Evolutionary conservation across 2,888 invertebrate species (phyloP), one percentile per base, ranked within the genome.

Genomic region (Archips crataeganus): DNA sequence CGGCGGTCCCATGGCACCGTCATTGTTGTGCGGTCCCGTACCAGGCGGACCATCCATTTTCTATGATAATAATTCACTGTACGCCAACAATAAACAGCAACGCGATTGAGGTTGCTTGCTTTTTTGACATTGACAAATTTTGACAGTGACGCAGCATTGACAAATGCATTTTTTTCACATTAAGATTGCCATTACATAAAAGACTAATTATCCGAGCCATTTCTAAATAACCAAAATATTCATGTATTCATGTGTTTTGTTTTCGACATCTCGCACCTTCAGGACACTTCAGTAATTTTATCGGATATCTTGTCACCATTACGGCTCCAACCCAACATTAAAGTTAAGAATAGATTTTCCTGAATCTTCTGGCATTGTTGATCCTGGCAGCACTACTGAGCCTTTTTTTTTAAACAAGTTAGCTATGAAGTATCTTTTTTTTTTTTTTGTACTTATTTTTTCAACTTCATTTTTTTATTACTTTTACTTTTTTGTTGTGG

Each of bases 41-140:
- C 93, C 94, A 59, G 94, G 92, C 66, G 93, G 93, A 76, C 91
- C 93, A 36, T 94, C 93, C 93, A 93, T 93, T 65, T 75, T 83
- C 15, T 57, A 32, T 42, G n/a, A 39, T 23, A 32, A 47, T 8
- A 32, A 32, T 8, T 6, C 32, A 63, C 63, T 47, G 47, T 10
- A 10, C 42, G 59, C 54, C 42, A 57, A 72, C 62, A 72, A 72
- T 47, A 73, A 73, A 73, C 68, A 73, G 45, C 60, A 57, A 68
- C 13, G 13, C n/a, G n/a, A n/a, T 68, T 68, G 68, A 73, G 72
- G 72, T 73, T 73, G 68, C 68, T 72, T 67, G 66, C 59, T 64
- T 71, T 23, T 45, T 59, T 59, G 59, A 15, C 47, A 15, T 34
- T 57, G 54, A 72, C 66, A 61, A 51, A 59, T 36, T 32, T 62